Conservation (phyloP, 2,113 vertebrate species). For the Chionomys nivalis region DNA sequence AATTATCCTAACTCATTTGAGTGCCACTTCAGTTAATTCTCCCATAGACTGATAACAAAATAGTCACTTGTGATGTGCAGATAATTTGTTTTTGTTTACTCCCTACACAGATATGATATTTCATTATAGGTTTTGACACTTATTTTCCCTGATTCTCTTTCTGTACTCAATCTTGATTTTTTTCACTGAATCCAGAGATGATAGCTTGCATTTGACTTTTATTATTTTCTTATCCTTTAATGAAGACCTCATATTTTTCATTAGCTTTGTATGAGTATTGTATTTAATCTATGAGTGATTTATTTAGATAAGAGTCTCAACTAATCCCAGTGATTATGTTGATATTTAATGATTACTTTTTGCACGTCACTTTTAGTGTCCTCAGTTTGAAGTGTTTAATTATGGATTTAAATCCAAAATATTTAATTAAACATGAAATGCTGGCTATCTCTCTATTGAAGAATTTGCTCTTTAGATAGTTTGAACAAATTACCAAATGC, state of each 20-base stretch:
- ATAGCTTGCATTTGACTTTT: slow-evolving; percentile 30
- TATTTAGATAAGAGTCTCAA: not conserved
- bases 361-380: not conserved
- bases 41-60: not conserved
- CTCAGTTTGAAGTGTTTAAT: not conserved
- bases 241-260: not conserved
- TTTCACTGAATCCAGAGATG: not conserved
- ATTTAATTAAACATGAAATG: not conserved
- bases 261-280: not conserved
- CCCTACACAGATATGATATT: slow-evolving; percentile 38
- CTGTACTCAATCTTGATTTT: slow-evolving; percentile 7
- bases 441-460: not conserved
- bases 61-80: slow-evolving; percentile 42
- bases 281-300: not conserved
- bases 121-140: slow-evolving; percentile 36
- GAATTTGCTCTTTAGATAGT: not conserved
- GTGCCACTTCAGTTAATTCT: slow-evolving; percentile 48
- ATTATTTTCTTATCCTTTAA: not conserved
- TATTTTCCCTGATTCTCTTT: slow-evolving; percentile 40
- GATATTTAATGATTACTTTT: not conserved
- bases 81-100: slow-evolving; percentile 56
- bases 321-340: not conserved
- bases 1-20: slow-evolving; percentile 62
- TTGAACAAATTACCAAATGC: not conserved
- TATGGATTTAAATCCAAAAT: not conserved